Conservation (phyloP, 1,140 invertebrate genomes). For the Holcopasites calliopsidis region DNA sequence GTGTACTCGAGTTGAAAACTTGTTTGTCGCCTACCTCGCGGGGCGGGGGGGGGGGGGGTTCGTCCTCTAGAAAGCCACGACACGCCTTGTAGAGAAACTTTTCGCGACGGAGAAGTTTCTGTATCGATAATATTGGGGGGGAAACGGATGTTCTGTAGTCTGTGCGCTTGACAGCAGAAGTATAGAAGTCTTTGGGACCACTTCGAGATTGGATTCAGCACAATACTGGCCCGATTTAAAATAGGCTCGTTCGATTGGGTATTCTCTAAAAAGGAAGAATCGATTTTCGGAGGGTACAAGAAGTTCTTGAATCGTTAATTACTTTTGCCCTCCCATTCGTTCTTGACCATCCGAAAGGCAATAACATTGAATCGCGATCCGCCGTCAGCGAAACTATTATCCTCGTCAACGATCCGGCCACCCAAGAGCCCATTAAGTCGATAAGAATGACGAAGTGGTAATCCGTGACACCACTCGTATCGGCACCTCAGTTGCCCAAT, state of each 20-base stretch:
- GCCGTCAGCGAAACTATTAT: conserved; percentile 11
- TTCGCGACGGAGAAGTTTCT: conserved; percentile 3
- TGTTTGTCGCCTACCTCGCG: neutral
- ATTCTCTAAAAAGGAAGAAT: no score
- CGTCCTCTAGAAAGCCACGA: conserved; percentile 7
- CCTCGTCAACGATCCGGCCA: neutral
- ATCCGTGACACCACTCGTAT: conserved; percentile 1
- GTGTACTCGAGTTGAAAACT: neutral
- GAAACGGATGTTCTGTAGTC: neutral
- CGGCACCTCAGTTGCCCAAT: neutral
- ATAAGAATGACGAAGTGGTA: neutral
- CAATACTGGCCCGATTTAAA: no score
- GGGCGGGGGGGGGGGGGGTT: no score
- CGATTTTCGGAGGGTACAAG: no score
- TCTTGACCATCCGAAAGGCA: neutral
- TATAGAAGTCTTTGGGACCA: conserved; percentile 8
- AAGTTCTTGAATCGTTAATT: no score
- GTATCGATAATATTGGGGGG: neutral
- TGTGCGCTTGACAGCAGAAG: neutral
- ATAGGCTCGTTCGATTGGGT: no score
- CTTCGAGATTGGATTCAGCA: conserved; percentile 3
- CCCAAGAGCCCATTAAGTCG: neutral
- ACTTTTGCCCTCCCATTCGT: neutral
- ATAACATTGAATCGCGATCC: neutral
- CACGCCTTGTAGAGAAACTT: neutral